Conservation (phyloP, 53 echinoderm and acorn worm genomes). For the Echinometra lucunter region DNA sequence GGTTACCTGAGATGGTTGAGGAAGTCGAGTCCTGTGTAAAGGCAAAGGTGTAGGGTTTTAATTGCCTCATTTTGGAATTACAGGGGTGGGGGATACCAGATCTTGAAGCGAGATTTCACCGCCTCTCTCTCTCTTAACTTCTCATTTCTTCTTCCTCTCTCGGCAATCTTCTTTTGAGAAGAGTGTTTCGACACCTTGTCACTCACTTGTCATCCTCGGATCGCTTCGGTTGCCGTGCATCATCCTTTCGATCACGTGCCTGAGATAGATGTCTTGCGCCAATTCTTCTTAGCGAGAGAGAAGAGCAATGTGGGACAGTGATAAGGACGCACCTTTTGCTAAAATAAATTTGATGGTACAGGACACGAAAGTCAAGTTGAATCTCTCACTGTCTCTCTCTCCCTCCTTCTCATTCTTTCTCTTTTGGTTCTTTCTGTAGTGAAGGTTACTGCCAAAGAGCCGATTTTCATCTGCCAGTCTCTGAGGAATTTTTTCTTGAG, state of each 20-base stretch:
- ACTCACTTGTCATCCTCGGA: constrained; percentile 54
- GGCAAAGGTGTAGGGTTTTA: constrained; percentile 52
- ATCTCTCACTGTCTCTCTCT: constrained; percentile 5
- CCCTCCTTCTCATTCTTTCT: background rate
- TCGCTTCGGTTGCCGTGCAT: constrained; percentile 40
- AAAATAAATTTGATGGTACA: constrained; percentile 65
- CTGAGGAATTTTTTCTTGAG: constrained; percentile 44
- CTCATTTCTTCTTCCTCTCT: background rate
- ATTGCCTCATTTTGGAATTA: constrained; percentile 44
- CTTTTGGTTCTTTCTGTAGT: background rate
- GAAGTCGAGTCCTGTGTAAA: background rate
- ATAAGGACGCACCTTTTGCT: constrained; percentile 67
- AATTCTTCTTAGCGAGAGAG: constrained; percentile 66
- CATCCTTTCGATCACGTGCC: constrained; percentile 63
- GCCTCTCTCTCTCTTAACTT: background rate
- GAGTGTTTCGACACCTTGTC: constrained; percentile 67
- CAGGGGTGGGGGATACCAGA: constrained; percentile 44
- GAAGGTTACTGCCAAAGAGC: constrained; percentile 52
- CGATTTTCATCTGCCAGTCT: constrained; percentile 59
- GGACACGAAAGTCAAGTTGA: constrained; percentile 37
- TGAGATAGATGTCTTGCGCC: constrained; percentile 59
- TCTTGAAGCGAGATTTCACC: constrained; percentile 1
- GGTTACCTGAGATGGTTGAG: constrained; percentile 25
- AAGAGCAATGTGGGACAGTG: constrained; percentile 48
- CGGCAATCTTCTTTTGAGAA: constrained; percentile 40